These are phyloP conservation scores for Protobothrops mucrosquamatus DNA, from an alignment of 2,113 vertebrate species.

Conservation along the genomic window DNA sequence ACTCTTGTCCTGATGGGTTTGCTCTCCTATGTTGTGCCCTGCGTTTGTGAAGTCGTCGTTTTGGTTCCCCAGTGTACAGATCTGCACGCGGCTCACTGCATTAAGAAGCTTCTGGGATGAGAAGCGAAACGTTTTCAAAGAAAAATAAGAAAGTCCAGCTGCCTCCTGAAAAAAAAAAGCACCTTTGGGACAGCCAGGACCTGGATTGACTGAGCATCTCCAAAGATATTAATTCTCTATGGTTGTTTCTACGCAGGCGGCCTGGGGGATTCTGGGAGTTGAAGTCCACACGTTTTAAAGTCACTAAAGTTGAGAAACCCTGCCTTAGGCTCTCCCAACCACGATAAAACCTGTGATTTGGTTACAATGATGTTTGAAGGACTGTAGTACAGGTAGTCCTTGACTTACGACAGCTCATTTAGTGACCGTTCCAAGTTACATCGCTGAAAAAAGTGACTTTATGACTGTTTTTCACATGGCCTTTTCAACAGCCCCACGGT, in stretches of 20 bases:
- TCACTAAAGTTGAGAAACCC: background rate
- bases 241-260: background rate
- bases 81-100: too few species aligned
- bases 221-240: background rate
- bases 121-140: too few species aligned
- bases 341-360: background rate
- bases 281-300: background rate
- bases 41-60: too few species aligned
- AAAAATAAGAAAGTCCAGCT: too few species aligned
- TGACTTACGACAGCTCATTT: background rate
- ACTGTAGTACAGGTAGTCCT: background rate
- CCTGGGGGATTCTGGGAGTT: background rate
- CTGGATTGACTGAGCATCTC: too few species aligned
- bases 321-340: background rate
- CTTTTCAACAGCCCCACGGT: background rate
- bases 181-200: too few species aligned
- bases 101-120: too few species aligned
- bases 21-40: too few species aligned
- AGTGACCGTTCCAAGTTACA: background rate
- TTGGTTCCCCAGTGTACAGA: too few species aligned
- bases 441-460: background rate
- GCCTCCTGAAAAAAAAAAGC: too few species aligned
- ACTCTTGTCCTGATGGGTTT: too few species aligned
- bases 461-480: background rate
- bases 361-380: background rate